A percentile compares a stretch with the other conserved stretches of the same genome.
phyloP scores from a whole-genome alignment of 2,797 vertebrate genomes.

The Pteronotus mesoamericanus region DNA sequence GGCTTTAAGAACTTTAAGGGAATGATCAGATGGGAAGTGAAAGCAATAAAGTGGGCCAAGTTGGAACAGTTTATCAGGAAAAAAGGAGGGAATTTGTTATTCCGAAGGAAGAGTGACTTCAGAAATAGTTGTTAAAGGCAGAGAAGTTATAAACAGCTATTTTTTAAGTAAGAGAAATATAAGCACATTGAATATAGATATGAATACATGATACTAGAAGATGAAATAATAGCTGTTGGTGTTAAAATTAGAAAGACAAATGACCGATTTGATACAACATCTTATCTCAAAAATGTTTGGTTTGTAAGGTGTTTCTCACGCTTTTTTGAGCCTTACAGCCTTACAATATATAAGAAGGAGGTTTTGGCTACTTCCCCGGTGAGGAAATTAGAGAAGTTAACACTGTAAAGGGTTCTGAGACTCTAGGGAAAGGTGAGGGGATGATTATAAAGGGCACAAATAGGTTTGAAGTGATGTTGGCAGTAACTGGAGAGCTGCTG shows the following conservation, averaged over 20 bases:
- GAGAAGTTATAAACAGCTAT: background rate
- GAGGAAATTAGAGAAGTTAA: background rate
- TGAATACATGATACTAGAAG: background rate
- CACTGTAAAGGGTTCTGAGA: background rate
- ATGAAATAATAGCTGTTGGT: background rate
- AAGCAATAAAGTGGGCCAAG: background rate
- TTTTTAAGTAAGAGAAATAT: background rate
- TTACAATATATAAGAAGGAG: background rate
- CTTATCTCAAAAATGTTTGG: background rate
- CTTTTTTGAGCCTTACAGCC: background rate
- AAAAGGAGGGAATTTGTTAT: background rate
- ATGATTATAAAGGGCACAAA: background rate
- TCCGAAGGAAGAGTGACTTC: background rate
- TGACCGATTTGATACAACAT: background rate
- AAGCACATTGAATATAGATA: background rate
- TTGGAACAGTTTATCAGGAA: background rate
- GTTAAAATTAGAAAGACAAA: background rate
- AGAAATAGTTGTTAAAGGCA: background rate
- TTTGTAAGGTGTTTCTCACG: background rate
- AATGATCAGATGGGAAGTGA: background rate
- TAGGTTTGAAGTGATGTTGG: background rate
- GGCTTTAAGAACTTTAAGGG: background rate
- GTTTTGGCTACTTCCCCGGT: background rate
- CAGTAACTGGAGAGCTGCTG: background rate
- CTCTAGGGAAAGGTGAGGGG: rapidly evolving